Percentiles rank a stretch among this genome's conserved stretches.
These are phyloP conservation scores for Ruditapes philippinarum DNA, from an alignment of 1,140 invertebrate genomes.

Conservation along the genomic window DNA sequence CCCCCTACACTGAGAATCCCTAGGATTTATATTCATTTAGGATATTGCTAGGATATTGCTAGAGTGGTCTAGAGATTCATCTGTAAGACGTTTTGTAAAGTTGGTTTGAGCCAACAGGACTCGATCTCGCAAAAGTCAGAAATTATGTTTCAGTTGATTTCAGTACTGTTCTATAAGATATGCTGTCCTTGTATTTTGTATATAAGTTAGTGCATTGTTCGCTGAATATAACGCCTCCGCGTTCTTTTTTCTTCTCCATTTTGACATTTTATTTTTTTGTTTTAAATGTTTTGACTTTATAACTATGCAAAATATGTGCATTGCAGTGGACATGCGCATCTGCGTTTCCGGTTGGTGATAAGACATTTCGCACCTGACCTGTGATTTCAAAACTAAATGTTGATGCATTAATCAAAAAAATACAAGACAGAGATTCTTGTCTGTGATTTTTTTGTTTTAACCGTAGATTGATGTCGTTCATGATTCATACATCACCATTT, in stretches of 20 bases:
- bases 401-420: not conserved
- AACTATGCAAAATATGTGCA: not conserved
- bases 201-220: too few relatives aligned
- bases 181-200: too few relatives aligned
- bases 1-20: too few relatives aligned
- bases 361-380: slow-evolving; percentile 12
- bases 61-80: too few relatives aligned
- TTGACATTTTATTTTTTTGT: not conserved
- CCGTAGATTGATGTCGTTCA: not conserved
- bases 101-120: too few relatives aligned
- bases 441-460: not conserved
- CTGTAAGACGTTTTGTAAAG: too few relatives aligned
- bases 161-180: too few relatives aligned
- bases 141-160: too few relatives aligned
- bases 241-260: not conserved
- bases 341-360: not conserved
- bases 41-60: too few relatives aligned
- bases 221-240: not conserved
- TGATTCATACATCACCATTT: slow-evolving; percentile 1
- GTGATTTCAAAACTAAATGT: not conserved
- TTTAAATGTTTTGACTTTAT: not conserved
- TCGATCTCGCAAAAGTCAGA: too few relatives aligned
- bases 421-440: not conserved
- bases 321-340: not conserved
- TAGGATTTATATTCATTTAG: too few relatives aligned